Evolutionary conservation across 2,113 vertebrate species (phyloP), one percentile per base, ranked within the genome.

Genomic region (Salvelinus fontinalis): DNA sequence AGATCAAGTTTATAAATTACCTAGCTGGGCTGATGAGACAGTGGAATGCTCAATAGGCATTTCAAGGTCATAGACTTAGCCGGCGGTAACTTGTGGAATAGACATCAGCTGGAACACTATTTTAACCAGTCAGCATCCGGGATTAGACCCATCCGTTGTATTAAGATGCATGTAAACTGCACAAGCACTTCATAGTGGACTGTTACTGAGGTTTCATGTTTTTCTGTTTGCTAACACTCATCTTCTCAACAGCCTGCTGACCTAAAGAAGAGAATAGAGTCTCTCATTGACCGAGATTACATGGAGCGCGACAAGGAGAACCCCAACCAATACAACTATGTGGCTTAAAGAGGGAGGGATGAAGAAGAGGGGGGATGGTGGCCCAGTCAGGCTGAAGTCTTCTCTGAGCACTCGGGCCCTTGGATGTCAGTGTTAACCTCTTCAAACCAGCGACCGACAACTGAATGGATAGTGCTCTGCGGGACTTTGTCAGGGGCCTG

Each of bases 271-370:
- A 98, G 98, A 95, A 99, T 99, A 97, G 97, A 99, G 94, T 99
- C 97, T 77, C 95, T 99, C 89, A 99, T 99, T 91, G 98, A 99
- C 94, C 95, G 98, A 85, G 97, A 99, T 94, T 99, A 99, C 92
- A 99, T 99, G 97, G 98, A 99, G 93, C 95, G 98, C 88, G 97
- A 99, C 94, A 99, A 99, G 94, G 98, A 99, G 89, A 99, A 98
- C 84, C 93, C 98, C 3, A 99, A 99, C 91, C 97, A 99, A 88
- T 99, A 99, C 94, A 99, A 99, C 93, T 99, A 99, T 73, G 97
- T 99, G 92, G 98, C 98, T 89, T 99, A 97, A 91, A 92, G 78
- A 84, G 20, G 48, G 54, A 69, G 22, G 94, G 81, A 76, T 77
- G 31, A 22, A 81, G 75, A 31, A 71, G 51, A 44, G 60, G 77